Percentiles rank a stretch among this genome's conserved stretches.
Evolutionary conservation across 2,113 vertebrate genomes (phyloP).

Genomic region (Chaetodon trifascialis): DNA sequence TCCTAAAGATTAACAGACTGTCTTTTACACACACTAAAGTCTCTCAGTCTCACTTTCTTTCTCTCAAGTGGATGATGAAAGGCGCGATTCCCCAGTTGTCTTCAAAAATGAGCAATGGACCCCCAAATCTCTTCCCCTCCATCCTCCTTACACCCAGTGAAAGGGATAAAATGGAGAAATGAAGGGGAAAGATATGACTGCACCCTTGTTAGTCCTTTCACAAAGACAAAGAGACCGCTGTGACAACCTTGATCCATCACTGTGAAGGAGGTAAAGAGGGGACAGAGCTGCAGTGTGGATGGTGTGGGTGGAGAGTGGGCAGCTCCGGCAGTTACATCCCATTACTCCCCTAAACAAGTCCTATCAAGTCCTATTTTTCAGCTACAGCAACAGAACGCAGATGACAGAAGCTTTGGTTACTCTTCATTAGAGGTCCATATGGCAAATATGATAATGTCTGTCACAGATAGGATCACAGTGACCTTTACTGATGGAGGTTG

Average conservation of each 20-base stretch:
- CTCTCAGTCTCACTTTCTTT: conserved; percentile 4
- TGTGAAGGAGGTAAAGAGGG: conserved; percentile 53
- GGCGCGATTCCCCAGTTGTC: conserved; percentile 42
- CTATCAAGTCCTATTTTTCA: conserved; percentile 72
- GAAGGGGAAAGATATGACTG: conserved; percentile 60
- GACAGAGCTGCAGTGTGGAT: conserved; percentile 41
- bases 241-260: conserved; percentile 74
- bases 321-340: conserved; percentile 62
- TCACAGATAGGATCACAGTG: conserved; percentile 68
- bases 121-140: conserved; percentile 57
- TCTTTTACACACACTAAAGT: conserved; percentile 6
- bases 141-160: conserved; percentile 38
- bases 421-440: conserved; percentile 77
- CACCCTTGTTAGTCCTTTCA: conserved; percentile 56
- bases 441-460: conserved; percentile 70
- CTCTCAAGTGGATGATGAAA: conserved; percentile 64
- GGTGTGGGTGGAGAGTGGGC: conserved; percentile 63
- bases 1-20: conserved; percentile 62
- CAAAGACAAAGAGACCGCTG: conserved; percentile 60
- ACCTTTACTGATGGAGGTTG: conserved; percentile 73
- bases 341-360: conserved; percentile 76
- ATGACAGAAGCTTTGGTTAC: conserved; percentile 68
- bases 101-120: conserved; percentile 65
- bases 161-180: conserved; percentile 63
- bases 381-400: conserved; percentile 42